Base-by-base conservation (phyloP, 2,113 vertebrate genomes). In the Eretmochelys imbricata region DNA sequence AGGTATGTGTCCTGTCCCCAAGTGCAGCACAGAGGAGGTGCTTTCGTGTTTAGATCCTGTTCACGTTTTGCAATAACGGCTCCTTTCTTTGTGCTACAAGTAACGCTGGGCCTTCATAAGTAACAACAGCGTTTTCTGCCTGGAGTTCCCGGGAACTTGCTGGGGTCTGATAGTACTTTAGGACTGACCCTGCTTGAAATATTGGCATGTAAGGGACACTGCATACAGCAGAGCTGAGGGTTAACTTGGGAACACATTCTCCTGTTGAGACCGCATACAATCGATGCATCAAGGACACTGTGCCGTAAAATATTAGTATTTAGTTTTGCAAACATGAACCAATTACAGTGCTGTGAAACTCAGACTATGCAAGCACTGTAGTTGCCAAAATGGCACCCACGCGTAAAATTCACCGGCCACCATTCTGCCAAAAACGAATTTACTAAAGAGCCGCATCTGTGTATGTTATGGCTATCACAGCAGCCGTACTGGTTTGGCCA, bases 401-500 rank as follows among this genome's bases (percentile, higher is more conserved):
- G 2, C n/a, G 8, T 4, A 7, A 14, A 65, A 65, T 65, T 35
- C 31, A 31, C 57, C 35, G 31, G 25, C 24, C 49, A 75, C 22
- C 38, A 46, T 62, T 6, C 78, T 51, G 31, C 6, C 24, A 78
- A 80, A 57, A 6, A 10, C 27, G 4, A 14, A 16, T 0, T 3
- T 3, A 29, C 48, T 38, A 42, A 7, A 46, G 5, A 2, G 10
- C 19, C 8, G 42, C 46, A 84, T 50, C 57, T 25, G 6, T 80
- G 42, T 79, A 85, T 46, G 2, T 20, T 3, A 5, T 3, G 0
- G 2, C 5, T 0, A 2, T 51, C 38, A 16, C 51, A 80, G 84
- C 42, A 0, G 1, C 0, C 5, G 0, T 17, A n/a, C 17, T 69
- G 65, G 0, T 16, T 49, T 54, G 76, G 42, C 46, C 2, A 8